Conservation (phyloP, 2,797 vertebrate species). For the Takifugu rubripes region DNA sequence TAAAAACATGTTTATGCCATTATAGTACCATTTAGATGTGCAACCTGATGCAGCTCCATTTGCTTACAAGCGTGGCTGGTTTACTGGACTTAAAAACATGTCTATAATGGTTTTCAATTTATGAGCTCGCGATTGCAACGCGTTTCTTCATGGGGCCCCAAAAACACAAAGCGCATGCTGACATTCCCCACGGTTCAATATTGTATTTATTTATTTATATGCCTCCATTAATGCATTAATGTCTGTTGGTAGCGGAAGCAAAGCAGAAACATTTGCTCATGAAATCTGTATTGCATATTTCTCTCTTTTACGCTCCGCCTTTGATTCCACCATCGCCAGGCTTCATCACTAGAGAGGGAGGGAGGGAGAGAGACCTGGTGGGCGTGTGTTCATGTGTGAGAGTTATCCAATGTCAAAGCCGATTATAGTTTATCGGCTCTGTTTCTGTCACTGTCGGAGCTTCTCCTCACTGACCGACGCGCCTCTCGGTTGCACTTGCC, state of each 20-base stretch:
- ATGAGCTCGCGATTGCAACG: not conserved
- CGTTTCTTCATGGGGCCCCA: not conserved
- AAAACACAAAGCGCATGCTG: not conserved
- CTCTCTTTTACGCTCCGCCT: constrained; percentile 59
- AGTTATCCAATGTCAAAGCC: constrained; percentile 79
- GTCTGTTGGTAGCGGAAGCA: constrained; percentile 9
- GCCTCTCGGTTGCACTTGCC: not conserved
- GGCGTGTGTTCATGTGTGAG: constrained; percentile 55
- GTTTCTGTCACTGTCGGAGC: constrained; percentile 60
- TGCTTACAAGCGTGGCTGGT: not conserved
- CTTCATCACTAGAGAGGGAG: constrained; percentile 60
- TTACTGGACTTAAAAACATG: not conserved
- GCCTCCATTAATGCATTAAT: constrained; percentile 3
- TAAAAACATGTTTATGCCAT: not conserved
- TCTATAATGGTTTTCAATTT: not conserved
- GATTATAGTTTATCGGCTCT: constrained; percentile 80
- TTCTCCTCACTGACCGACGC: constrained; percentile 20
- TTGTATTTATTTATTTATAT: not conserved
- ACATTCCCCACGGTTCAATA: not conserved
- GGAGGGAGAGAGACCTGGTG: constrained; percentile 57
- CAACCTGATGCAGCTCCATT: not conserved
- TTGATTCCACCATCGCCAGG: constrained; percentile 57
- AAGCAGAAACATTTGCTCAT: constrained; percentile 16
- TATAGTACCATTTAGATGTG: not conserved
- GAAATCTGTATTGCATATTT: constrained; percentile 13